Evolutionary conservation across 2,797 vertebrate genomes (phyloP).

Genomic region (Cynodonichthys magdalenae): DNA sequence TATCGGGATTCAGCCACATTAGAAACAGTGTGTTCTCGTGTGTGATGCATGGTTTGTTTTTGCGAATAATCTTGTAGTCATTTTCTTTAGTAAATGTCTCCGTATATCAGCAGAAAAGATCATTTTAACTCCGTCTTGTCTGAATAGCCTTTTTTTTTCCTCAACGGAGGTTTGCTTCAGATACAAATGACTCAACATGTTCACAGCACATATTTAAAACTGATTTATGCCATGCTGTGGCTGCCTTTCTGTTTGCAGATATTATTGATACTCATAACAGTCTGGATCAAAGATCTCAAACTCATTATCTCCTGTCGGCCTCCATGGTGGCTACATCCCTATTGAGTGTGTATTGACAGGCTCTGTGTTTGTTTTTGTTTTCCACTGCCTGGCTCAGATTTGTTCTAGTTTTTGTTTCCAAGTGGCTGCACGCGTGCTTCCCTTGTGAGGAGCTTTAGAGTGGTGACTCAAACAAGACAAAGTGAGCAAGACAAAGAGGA

Average conservation of each 20-base stretch:
- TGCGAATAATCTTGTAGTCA: conserved; percentile 1
- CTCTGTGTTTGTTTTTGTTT: conserved; percentile 49
- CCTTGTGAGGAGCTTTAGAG: conserved; percentile 75
- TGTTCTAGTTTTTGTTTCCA: conserved; percentile 71
- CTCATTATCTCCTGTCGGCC: conserved; percentile 47
- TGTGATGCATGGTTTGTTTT: conserved; percentile 35
- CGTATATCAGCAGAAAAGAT: conserved; percentile 7
- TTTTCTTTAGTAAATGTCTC: conserved; percentile 16
- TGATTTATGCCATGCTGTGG: not conserved
- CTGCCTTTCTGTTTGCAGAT: conserved; percentile 24
- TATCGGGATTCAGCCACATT: conserved; percentile 51
- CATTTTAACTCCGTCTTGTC: conserved; percentile 3
- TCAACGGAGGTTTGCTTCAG: not conserved
- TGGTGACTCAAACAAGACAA: conserved; percentile 55
- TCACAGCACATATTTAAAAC: conserved; percentile 8
- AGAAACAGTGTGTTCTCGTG: conserved; percentile 37
- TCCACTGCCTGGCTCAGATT: conserved; percentile 58
- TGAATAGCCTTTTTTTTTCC: not conserved
- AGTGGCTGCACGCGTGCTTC: conserved; percentile 64
- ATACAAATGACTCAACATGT: not conserved
- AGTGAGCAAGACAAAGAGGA: conserved; percentile 12
- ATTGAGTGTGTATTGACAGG: conserved; percentile 52
- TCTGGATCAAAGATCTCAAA: conserved; percentile 37
- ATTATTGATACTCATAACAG: conserved; percentile 43
- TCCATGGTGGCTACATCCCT: conserved; percentile 35